These are phyloP conservation scores for Syrphus vitripennis DNA, from an alignment of 2,888 invertebrate genomes.

Conservation along the genomic window DNA sequence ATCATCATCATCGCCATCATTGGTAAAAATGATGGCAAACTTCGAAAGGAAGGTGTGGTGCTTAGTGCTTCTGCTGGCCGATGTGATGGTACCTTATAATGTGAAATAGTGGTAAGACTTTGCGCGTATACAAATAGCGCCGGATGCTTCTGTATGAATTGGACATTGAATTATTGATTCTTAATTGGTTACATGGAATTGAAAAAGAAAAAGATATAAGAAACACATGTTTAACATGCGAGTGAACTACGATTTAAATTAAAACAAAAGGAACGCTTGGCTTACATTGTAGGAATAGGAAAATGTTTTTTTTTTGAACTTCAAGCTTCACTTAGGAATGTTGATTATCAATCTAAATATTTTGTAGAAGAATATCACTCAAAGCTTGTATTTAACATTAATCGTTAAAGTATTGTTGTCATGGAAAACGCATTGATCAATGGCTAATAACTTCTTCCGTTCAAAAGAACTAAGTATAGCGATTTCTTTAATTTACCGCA, in stretches of 20 bases:
- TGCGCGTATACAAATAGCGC: slow-evolving; percentile 59
- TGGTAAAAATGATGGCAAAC: neutral
- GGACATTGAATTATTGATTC: slow-evolving; percentile 63
- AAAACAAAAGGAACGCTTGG: neutral
- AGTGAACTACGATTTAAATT: neutral
- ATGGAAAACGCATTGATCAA: no score
- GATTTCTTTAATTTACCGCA: slow-evolving; percentile 34
- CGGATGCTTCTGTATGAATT: slow-evolving; percentile 71
- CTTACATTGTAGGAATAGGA: neutral
- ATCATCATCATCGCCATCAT: neutral
- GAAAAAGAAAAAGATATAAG: slow-evolving; percentile 14
- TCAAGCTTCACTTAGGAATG: no score
- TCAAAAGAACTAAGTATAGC: no score
- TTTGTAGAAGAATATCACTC: no score
- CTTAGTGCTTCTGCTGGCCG: neutral
- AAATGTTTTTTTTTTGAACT: no score
- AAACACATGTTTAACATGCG: slow-evolving; percentile 45
- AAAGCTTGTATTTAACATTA: no score
- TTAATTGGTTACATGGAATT: slow-evolving; percentile 67
- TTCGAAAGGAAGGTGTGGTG: slow-evolving; percentile 49
- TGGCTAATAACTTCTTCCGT: no score
- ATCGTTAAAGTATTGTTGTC: no score
- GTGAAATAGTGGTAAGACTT: neutral
- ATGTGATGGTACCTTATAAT: neutral
- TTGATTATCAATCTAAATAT: no score